These are phyloP conservation scores for Tethya wilhelma DNA, from an alignment of 37 sponge, comb jelly and placozoan species.

Conservation along the genomic window DNA sequence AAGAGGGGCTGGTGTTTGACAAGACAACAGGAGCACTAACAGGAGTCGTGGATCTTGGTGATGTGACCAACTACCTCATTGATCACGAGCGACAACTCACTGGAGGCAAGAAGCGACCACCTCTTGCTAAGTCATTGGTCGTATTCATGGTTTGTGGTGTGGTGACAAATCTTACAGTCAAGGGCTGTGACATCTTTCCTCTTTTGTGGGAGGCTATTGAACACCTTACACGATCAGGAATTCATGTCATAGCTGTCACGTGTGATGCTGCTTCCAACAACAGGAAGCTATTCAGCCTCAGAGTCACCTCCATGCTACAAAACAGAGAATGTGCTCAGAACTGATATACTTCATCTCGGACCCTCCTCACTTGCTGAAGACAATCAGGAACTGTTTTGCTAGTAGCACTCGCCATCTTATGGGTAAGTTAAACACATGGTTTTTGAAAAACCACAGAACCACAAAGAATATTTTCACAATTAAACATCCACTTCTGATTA, in stretches of 20 bases:
- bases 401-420: background rate
- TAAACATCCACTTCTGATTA: background rate
- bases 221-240: background rate
- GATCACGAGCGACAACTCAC: no score
- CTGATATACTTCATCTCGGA: slow-evolving; percentile 25
- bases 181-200: slow-evolving; percentile 14
- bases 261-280: slow-evolving; percentile 26
- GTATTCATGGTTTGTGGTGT: slow-evolving; percentile 34
- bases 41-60: slow-evolving; percentile 25
- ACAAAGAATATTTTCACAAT: background rate
- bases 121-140: slow-evolving; percentile 11
- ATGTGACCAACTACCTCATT: slow-evolving; percentile 26
- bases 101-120: background rate
- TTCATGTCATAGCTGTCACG: slow-evolving; percentile 17
- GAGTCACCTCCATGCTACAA: background rate
- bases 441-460: background rate
- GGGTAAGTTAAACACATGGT: background rate
- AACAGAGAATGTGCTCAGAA: background rate
- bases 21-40: slow-evolving; percentile 15
- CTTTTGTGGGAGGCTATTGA: no score
- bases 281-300: slow-evolving; percentile 16
- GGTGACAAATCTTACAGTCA: slow-evolving; percentile 13
- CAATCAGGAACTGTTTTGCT: slow-evolving; percentile 28
- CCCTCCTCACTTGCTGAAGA: slow-evolving; percentile 20
- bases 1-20: slow-evolving; percentile 36